Evolutionary conservation across 2,797 vertebrate species (phyloP).

Genomic region (Tapirus indicus): DNA sequence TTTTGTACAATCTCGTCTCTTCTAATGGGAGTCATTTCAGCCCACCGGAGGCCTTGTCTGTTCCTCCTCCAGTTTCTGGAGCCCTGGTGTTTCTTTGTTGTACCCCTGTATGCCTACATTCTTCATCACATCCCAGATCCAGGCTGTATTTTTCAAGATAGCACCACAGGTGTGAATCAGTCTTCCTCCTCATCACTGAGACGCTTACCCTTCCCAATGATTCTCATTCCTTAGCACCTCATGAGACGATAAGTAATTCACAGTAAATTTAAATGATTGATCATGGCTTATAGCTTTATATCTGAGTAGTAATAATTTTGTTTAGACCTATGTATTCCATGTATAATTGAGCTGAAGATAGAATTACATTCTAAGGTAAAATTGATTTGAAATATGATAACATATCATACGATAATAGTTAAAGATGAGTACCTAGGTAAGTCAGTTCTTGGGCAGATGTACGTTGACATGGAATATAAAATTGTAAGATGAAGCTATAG

Average conservation of each 20-base stretch:
- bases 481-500: neutral
- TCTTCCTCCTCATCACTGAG: neutral
- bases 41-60: neutral
- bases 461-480: neutral
- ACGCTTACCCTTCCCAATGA: neutral
- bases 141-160: neutral
- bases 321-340: neutral
- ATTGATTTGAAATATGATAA: neutral
- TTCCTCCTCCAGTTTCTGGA: neutral
- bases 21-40: neutral
- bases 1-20: neutral
- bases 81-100: neutral
- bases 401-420: neutral
- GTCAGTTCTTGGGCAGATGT: neutral
- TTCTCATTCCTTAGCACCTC: neutral
- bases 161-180: rapidly evolving
- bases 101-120: neutral
- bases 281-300: neutral
- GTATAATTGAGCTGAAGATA: neutral
- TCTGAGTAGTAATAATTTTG: neutral
- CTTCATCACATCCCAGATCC: neutral
- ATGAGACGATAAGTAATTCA: neutral
- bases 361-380: neutral
- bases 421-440: neutral
- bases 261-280: neutral